phyloP scores from a whole-genome alignment of 2,797 vertebrate genomes.

The Myotis planiceps region DNA sequence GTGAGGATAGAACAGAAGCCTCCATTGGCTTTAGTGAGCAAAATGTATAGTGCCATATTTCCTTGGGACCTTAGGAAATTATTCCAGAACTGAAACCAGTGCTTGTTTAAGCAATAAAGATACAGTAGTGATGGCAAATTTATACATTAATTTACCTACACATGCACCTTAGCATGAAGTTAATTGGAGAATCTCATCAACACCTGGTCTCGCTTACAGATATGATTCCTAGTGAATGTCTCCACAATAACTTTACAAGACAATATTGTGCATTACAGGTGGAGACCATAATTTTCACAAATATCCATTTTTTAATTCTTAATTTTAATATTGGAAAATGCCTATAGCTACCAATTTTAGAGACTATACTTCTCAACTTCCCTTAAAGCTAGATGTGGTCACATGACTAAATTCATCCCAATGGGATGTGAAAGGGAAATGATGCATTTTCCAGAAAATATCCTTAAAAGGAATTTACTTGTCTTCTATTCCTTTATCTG shows the following conservation, averaged over 20 bases:
- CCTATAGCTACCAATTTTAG: background rate
- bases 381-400: background rate
- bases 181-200: conserved; percentile 5
- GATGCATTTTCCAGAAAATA: background rate
- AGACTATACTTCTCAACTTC: background rate
- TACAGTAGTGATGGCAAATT: background rate
- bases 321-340: background rate
- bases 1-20: background rate
- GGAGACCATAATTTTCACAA: background rate
- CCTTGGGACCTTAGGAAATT: background rate
- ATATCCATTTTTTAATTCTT: background rate
- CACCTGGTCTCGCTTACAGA: background rate
- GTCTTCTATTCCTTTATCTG: background rate
- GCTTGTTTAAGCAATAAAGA: background rate
- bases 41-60: background rate
- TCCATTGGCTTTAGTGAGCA: background rate
- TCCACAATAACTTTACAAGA: background rate
- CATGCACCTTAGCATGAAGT: background rate
- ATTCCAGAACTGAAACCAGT: background rate
- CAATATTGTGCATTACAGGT: background rate
- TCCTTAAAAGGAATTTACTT: background rate
- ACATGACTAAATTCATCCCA: background rate
- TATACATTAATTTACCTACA: background rate
- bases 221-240: background rate
- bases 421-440: background rate